Percentiles rank a stretch among this genome's conserved stretches.
Evolutionary conservation across 2,888 invertebrate genomes (phyloP).

Genomic region (Parnassius glacialis): DNA sequence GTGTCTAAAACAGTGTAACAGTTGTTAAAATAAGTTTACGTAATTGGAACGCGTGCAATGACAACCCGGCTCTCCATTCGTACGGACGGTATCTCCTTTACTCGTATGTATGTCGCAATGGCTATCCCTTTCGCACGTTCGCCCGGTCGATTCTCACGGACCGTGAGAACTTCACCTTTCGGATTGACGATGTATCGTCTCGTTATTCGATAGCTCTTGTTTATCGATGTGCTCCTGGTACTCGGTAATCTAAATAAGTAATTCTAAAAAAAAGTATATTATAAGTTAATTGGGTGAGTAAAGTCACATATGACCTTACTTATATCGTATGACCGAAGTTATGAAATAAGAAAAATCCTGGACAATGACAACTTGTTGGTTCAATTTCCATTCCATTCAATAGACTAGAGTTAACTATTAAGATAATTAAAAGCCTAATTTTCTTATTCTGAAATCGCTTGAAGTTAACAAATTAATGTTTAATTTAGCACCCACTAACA

Average conservation of each 20-base stretch:
- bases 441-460: too few species aligned
- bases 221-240: conserved; percentile 33
- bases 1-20: conserved; percentile 23
- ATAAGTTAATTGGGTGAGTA: too few species aligned
- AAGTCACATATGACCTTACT: too few species aligned
- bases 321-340: too few species aligned
- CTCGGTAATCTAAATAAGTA: conserved; percentile 25
- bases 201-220: conserved; percentile 41
- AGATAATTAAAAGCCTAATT: too few species aligned
- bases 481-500: too few species aligned
- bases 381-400: too few species aligned
- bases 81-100: conserved; percentile 28
- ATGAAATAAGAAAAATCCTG: too few species aligned
- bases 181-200: conserved; percentile 44
- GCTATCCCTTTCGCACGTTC: conserved; percentile 29
- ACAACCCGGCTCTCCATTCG: conserved; percentile 29
- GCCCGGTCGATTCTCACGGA: conserved; percentile 44
- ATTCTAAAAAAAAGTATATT: too few species aligned
- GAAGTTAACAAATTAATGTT: too few species aligned
- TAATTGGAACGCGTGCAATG: conserved; percentile 34
- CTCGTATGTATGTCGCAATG: conserved; percentile 19
- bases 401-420: too few species aligned
- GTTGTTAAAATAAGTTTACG: conserved; percentile 35
- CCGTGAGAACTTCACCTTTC: conserved; percentile 58
- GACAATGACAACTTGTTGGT: too few species aligned